These are phyloP conservation scores for Laticauda laticaudata DNA, from an alignment of 2,113 vertebrate species.

Conservation along the genomic window DNA sequence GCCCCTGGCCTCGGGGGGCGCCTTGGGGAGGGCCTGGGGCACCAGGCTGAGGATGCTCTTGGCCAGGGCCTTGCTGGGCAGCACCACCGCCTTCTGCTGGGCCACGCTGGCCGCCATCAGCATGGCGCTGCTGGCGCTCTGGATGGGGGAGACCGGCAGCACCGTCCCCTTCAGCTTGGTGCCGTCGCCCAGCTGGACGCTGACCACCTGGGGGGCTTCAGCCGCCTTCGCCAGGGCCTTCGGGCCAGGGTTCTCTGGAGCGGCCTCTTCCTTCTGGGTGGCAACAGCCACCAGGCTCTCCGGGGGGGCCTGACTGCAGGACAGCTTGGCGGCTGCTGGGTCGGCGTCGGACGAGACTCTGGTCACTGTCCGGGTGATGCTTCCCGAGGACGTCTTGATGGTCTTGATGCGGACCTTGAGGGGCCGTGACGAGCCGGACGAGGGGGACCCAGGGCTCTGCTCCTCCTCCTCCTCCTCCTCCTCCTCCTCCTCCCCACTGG, in stretches of 20 bases:
- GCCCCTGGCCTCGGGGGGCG: conserved; percentile 36
- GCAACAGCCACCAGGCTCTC: accelerated
- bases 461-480: conserved; percentile 78
- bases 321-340: not conserved
- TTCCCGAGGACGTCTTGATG: conserved; percentile 84
- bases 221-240: conserved; percentile 35
- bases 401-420: conserved; percentile 96
- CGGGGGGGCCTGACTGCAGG: not conserved
- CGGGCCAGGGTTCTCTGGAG: not conserved
- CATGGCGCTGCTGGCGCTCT: conserved; percentile 93
- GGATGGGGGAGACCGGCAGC: conserved; percentile 83
- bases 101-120: conserved; percentile 78
- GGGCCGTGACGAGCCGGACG: conserved; percentile 74
- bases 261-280: conserved; percentile 11
- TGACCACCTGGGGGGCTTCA: conserved; percentile 70
- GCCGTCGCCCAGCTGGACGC: conserved; percentile 68
- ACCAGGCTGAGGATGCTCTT: conserved; percentile 76
- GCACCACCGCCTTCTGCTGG: conserved; percentile 76
- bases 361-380: conserved; percentile 83
- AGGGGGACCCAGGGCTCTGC: conserved; percentile 67
- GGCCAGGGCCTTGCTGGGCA: conserved; percentile 67
- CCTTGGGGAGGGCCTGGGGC: conserved; percentile 69
- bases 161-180: conserved; percentile 80
- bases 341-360: conserved; percentile 77
- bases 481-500: conserved; percentile 75